Evolutionary conservation across 2,888 invertebrate genomes (phyloP).

Genomic region (Scaeva pyrastri): DNA sequence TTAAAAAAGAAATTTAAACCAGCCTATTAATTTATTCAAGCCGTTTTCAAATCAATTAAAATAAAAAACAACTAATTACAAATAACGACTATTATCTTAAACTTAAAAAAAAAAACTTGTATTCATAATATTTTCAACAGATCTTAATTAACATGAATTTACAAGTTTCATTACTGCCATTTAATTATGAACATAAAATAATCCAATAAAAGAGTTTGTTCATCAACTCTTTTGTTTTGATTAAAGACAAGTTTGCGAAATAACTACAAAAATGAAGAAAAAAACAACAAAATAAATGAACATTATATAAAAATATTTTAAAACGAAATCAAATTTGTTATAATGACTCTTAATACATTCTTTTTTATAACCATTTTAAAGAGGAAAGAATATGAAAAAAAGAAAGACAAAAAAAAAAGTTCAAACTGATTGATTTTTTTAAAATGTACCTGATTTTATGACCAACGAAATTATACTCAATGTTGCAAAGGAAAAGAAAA

Average conservation of each 20-base stretch:
- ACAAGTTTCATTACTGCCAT: neutral
- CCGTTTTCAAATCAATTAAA: too few relatives aligned
- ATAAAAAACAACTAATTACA: too few relatives aligned
- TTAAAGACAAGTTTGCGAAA: neutral
- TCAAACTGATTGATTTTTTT: constrained; percentile 19
- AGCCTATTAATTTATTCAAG: too few relatives aligned
- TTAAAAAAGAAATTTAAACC: too few relatives aligned
- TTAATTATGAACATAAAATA: neutral
- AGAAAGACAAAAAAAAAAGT: neutral
- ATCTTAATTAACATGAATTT: neutral
- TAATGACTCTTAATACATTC: constrained; percentile 26
- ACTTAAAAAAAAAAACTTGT: too few relatives aligned
- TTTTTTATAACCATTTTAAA: neutral
- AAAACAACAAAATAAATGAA: neutral
- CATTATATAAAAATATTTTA: neutral
- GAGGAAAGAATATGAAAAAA: neutral
- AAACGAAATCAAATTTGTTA: constrained; percentile 12
- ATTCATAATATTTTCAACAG: too few relatives aligned
- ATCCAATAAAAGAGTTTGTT: constrained; percentile 11
- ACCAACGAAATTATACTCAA: neutral
- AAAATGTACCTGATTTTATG: neutral
- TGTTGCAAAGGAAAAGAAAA: neutral
- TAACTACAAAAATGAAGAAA: neutral
- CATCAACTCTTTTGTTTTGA: constrained; percentile 40
- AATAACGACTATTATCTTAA: too few relatives aligned